Conservation (phyloP, 2,797 vertebrate genomes). For the Esox masquinongy region DNA sequence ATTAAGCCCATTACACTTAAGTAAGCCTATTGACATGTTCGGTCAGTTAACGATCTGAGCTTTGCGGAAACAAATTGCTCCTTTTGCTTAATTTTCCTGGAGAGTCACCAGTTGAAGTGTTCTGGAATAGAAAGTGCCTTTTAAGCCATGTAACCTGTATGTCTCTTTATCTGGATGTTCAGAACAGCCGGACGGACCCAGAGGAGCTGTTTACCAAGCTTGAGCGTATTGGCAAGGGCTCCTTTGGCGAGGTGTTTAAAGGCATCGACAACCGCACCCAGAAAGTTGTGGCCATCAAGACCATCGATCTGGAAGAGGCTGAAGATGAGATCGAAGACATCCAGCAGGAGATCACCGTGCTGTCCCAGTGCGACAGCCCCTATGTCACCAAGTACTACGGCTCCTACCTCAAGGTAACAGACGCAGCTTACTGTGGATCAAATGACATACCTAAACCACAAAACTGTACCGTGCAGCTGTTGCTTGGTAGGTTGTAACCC, state of each 20-base stretch:
- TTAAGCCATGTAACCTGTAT: neutral
- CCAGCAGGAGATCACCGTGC: slow-evolving; percentile 97
- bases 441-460: too few species aligned
- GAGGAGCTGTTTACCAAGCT: slow-evolving; percentile 91
- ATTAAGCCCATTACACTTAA: neutral
- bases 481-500: too few species aligned
- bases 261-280: slow-evolving; percentile 89
- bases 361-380: slow-evolving; percentile 97
- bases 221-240: slow-evolving; percentile 92
- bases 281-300: slow-evolving; percentile 92
- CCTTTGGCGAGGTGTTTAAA: slow-evolving; percentile 92
- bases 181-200: slow-evolving; percentile 88
- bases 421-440: neutral
- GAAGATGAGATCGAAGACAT: slow-evolving; percentile 99
- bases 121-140: neutral
- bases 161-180: slow-evolving; percentile 10
- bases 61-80: neutral
- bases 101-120: neutral
- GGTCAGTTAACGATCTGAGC: neutral
- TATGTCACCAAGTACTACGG: slow-evolving; percentile 97
- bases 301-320: slow-evolving; percentile 96
- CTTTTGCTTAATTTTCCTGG: neutral
- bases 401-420: slow-evolving; percentile 91
- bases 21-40: neutral
- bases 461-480: too few species aligned